These are phyloP conservation scores for Drosophila kepulauana DNA, from an alignment of 1,140 invertebrate species.

Conservation along the genomic window DNA sequence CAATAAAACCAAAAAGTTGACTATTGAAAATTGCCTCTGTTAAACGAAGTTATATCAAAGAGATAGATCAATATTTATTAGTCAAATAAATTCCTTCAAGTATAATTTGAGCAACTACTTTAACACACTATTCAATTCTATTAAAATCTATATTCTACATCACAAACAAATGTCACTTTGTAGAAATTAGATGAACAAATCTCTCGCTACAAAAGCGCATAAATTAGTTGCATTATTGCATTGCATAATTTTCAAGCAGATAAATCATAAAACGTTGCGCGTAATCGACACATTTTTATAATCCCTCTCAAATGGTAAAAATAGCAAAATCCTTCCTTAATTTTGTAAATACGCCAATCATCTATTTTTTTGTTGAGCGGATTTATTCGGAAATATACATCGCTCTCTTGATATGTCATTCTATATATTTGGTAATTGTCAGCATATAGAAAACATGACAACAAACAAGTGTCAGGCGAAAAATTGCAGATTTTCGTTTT, in stretches of 20 bases:
- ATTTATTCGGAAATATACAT: constrained; percentile 11
- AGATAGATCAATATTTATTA: no score
- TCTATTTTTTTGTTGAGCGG: not conserved
- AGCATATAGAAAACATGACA: constrained; percentile 67
- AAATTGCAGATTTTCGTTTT: constrained; percentile 76
- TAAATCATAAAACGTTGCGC: not conserved
- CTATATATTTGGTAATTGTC: constrained; percentile 44
- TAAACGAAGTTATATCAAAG: not conserved
- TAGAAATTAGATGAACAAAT: no score
- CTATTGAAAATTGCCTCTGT: not conserved
- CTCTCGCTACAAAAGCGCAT: not conserved
- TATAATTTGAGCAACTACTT: no score
- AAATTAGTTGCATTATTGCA: not conserved
- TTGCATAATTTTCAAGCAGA: not conserved
- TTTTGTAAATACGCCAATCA: constrained; percentile 2
- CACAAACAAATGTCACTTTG: no score
- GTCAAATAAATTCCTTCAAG: no score
- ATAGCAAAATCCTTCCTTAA: not conserved
- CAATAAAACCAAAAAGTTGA: not conserved
- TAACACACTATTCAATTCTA: no score
- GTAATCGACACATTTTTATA: constrained; percentile 1
- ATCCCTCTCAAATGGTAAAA: not conserved
- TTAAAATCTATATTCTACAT: no score
- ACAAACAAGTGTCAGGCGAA: constrained; percentile 73
- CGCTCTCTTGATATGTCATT: constrained; percentile 19